Base-by-base conservation (phyloP, 2,113 vertebrate species). In the Suncus etruscus region DNA sequence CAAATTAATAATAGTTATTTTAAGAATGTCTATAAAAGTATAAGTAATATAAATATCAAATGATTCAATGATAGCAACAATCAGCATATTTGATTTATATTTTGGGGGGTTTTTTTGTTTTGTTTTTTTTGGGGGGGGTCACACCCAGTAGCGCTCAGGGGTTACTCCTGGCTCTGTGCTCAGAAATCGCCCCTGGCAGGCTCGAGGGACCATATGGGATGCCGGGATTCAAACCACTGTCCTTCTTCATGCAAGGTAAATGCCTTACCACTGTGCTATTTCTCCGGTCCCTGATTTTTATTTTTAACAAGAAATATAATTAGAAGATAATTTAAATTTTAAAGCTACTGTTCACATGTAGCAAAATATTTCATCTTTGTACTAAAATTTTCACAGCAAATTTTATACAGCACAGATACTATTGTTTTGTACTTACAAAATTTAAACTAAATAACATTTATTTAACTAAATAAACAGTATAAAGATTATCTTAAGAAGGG, bases 11-110 rank as follows among this genome's bases (percentile, higher is more conserved):
- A 61, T 16, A 58, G 18, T 18, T 61, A 61, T 61, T 61, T 61
- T 61, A 61, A 91, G 90, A 92, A 95, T 48, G 1, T 65, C 81
- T 77, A 31, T 51, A 68, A 93, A 93, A 86, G 25, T 69, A 80
- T 63, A 91, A 73, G 25, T 51, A 39, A 72, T 29, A n/a, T 39
- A 82, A 85, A 24, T 83, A 63, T 65, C 72, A 85, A 89, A 66
- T 76, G 24, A 65, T 51, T 32, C 2, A 61, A 50, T 20, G 47
- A 16, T 89, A 25, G 25, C 82, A 51, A 22, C 73, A 66, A 11
- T 77, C 77, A 85, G 45, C 39, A 89, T 91, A 82, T 8, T 73
- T 61, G 54, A 72, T 61, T 87, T 70, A 31, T 31, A 78, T n/a
- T 78, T 87, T 83, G 3, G 3, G 5, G 39, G 39, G 5, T 39